Base-by-base conservation (phyloP, 1,140 invertebrate genomes). In the Aphidius ervi region DNA sequence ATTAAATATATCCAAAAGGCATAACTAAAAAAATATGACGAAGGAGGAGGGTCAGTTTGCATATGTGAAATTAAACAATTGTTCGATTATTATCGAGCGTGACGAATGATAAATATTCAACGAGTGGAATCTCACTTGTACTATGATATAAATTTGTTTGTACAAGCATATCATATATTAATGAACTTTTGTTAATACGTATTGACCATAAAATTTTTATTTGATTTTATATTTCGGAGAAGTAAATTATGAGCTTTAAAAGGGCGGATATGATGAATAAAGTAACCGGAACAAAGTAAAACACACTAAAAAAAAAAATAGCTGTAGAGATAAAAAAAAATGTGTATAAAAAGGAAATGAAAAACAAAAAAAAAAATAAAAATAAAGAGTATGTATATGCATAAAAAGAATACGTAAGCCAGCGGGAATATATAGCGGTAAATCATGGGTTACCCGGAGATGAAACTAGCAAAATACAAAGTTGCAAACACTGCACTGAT, bases 101-200 rank as follows among this genome's bases (percentile, higher is more conserved):
- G 65, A 70, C 64, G 65, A 53, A 63, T 68, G 58, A 69, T 71
- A 71, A 71, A 71, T 71, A 70, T 61, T 48, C 46, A 63, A 63
- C 52, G 46, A 48, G 56, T 49, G 61, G 41, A 41, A 40, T 49
- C 48, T 20, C 43, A 62, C 9, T 42, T 46, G 45, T 46, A 46
- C 9, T 10, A 10, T 43, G 42, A 10, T 43, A 43, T 43, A 8
- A 7, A 7, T 43, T 43, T 43, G 42, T 43, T 43, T 43, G 7
- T 43, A 8, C 5, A 8, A 8, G 7, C 42, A 8, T 43, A 8
- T 10, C 42, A 10, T 43, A 8, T 43, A 8, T 8, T 43, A 8
- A 8, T 43, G 2, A 43, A 43, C 42, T 7, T 10, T 7, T 8
- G 9, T 8, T 10, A 43, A 8, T 10, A 7, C 4, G 9, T 8